Base-by-base conservation (phyloP, 2,113 vertebrate species). In the Burhinus bistriatus region DNA sequence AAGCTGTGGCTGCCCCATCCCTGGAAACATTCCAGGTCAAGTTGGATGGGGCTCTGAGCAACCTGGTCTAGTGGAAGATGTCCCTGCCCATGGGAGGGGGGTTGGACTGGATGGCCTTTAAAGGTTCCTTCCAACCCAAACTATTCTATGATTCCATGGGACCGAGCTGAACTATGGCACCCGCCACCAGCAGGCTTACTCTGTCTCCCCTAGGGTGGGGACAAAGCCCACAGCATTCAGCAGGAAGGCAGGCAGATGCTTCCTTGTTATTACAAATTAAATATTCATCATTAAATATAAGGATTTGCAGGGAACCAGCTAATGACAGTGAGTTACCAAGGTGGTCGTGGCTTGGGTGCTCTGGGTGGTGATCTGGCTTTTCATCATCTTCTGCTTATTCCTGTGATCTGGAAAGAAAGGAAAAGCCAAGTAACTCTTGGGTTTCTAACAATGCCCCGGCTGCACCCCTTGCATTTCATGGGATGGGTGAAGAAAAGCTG, bases 321-420 rank as follows among this genome's bases (percentile, higher is more conserved):
- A 3, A 20, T 0, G 42, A 59, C 38, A 20, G 44, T 0, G 51
- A 34, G 21, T 69, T 83, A 94, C 83, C 34, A 2, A 5, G 66
- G 10, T 40, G 18, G 2, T 3, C 4, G 0, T 22, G 26, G 9
- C 2, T 7, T 2, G 4, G 5, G 2, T 1, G 17, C 5, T 21
- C 20, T 0, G 10, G 6, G 0, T 15, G 30, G 3, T 1, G 5
- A 0, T 8, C 4, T 5, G 15, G 2, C 0, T 44, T 12, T 52
- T 7, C 34, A 0, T 34, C 40, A 0, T 9, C 44, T 5, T 22
- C 44, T 1, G 4, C 19, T 22, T 72, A 2, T 3, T 55, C 42
- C 42, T 10, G 36, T 2, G 4, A 45, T 2, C 93, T 95, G 59
- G 15, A 45, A 68, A 68, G 3, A 55, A 83, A 57, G n/a, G 47